Base-by-base conservation (phyloP, 2,888 invertebrate genomes). In the Callyntrura sp. region DNA sequence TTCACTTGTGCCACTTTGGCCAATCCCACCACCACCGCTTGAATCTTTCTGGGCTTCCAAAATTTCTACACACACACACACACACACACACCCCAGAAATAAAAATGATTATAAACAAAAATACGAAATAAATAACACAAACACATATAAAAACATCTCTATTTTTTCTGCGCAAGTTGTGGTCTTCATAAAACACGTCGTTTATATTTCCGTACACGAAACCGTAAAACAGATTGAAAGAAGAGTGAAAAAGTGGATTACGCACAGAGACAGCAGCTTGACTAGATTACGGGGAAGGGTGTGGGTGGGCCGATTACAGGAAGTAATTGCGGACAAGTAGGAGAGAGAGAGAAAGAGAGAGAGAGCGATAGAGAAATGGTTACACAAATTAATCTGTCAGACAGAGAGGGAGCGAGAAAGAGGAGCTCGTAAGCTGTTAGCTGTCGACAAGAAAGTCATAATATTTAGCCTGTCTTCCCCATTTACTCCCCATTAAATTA, bases 21-120 rank as follows among this genome's bases (percentile, higher is more conserved):
- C 48, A 48, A 35, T 35, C 35, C 73, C 48, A 76, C 28, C 65
- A 28, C 28, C 45, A 17, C 70, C 51, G 23, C 76, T 76, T 76
- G 76, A 51, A 76, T 70, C 76, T 48, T 85, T 20, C 45, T 90
- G 85, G 20, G 88, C 86, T 17, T 89, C 76, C 35, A 90, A 79
- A 60, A 90, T 87, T 78, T 91, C 91, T 91, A 48, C 85, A 55
- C 55, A 25, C 23, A 43, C 23, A 78, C 2, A 35, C n/a, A n/a
- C n/a, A 48, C 85, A 55, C 55, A 25, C 23, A 43, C 23, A 78
- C 2, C 2, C 6, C 25, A 83, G 25, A 68, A 28, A 60, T 35
- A 60, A 60, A 81, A 60, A 14, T 81, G 14, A 60, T 28, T 25
- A 81, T 51, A 51, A 48, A 51, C 11, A 55, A 55, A 55, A 55